Evolutionary conservation across 2,113 vertebrate genomes (phyloP).

Genomic region (Cathartes aura): DNA sequence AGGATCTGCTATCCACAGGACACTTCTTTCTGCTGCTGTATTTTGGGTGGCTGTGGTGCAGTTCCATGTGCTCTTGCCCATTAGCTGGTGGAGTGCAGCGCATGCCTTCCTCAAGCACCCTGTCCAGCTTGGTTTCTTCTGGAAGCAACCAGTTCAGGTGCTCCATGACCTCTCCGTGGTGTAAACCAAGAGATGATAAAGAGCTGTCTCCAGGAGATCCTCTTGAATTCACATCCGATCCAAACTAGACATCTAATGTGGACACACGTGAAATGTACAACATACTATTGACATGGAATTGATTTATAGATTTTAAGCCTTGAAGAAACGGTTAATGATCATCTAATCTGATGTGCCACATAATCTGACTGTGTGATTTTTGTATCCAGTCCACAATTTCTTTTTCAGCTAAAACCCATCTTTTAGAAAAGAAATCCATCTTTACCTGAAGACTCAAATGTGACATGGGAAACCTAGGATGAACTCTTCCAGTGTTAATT

Average conservation of each 20-base stretch:
- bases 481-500: background rate
- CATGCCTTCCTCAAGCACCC: rapidly evolving
- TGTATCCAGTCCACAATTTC: background rate
- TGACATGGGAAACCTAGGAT: background rate
- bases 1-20: rapidly evolving
- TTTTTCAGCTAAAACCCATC: background rate
- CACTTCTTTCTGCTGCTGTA: background rate
- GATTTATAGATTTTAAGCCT: background rate
- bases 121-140: background rate
- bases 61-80: background rate
- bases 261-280: rapidly evolving
- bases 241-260: no score
- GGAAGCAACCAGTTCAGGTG: background rate
- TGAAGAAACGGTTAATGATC: background rate
- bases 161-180: background rate
- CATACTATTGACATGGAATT: background rate
- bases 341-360: background rate
- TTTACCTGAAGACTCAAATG: background rate
- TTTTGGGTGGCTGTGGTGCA: background rate
- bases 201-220: background rate
- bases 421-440: background rate
- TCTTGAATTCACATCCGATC: background rate
- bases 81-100: background rate
- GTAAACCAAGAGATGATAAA: background rate
- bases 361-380: background rate